Evolutionary conservation across 1,140 invertebrate species (phyloP).

Genomic region (Thaumatotibia leucotreta): DNA sequence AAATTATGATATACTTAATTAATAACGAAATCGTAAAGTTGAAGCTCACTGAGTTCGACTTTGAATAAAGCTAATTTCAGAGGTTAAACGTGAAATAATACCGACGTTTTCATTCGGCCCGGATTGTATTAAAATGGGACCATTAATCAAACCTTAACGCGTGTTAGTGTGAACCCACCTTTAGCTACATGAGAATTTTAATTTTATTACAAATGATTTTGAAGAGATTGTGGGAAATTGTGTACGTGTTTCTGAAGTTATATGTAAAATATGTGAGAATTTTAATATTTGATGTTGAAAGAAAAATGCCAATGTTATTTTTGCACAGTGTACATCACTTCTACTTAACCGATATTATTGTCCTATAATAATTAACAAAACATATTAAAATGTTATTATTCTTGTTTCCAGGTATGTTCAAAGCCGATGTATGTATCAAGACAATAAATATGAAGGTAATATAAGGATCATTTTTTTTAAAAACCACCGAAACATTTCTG

Average conservation of each 20-base stretch:
- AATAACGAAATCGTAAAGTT: neutral
- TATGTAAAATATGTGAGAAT: neutral
- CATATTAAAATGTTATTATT: too few species aligned
- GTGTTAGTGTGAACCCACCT: neutral
- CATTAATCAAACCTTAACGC: slow-evolving; percentile 28
- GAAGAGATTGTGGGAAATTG: neutral
- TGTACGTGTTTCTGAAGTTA: neutral
- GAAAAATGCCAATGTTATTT: neutral
- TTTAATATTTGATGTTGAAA: neutral
- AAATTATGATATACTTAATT: neutral
- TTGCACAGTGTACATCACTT: neutral
- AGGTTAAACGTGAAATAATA: slow-evolving; percentile 36
- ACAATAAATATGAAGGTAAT: neutral
- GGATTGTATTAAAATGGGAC: slow-evolving; percentile 9
- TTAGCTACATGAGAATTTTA: neutral
- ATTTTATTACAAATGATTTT: neutral
- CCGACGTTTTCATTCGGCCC: slow-evolving; percentile 21
- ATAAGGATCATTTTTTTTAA: neutral
- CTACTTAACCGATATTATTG: too few species aligned
- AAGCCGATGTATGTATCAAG: too few species aligned
- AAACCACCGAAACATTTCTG: neutral
- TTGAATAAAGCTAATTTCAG: neutral
- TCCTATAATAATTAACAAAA: too few species aligned
- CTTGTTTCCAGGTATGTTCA: too few species aligned
- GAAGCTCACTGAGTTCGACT: neutral